Conservation (phyloP, 2,113 vertebrate species). For the Canis aureus region DNA sequence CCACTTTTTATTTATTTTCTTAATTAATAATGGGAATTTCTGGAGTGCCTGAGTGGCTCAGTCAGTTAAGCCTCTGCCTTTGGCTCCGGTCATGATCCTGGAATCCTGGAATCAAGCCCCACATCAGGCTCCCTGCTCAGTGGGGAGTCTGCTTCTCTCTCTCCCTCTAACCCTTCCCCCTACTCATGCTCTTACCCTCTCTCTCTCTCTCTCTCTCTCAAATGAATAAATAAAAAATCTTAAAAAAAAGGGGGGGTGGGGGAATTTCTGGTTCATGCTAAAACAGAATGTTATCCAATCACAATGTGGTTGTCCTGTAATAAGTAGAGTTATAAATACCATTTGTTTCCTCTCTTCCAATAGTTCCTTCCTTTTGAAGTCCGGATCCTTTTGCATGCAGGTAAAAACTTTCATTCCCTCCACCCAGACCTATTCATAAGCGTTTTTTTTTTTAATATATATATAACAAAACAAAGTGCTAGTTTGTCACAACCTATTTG, state of each 20-base stretch:
- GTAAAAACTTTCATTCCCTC: background rate
- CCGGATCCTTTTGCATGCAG: background rate
- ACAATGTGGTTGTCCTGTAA: background rate
- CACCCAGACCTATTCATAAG: background rate
- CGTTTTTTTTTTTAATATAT: background rate
- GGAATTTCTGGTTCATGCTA: background rate
- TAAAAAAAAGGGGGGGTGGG: background rate
- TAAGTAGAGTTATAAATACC: background rate
- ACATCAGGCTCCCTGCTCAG: background rate
- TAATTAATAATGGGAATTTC: background rate
- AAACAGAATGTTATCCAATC: background rate
- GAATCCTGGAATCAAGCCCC: background rate
- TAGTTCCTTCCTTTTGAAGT: background rate
- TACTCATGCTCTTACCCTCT: background rate
- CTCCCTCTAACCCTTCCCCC: background rate
- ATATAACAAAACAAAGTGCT: background rate
- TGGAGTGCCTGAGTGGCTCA: background rate
- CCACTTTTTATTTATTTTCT: background rate
- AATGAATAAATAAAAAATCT: background rate
- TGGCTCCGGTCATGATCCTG: background rate
- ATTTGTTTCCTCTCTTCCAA: background rate
- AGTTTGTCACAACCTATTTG: background rate
- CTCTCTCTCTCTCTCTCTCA: background rate
- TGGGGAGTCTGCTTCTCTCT: background rate
- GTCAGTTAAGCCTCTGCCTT: background rate